Base-by-base conservation (phyloP, 1,140 invertebrate species). In the Tetramorium alpestre region DNA sequence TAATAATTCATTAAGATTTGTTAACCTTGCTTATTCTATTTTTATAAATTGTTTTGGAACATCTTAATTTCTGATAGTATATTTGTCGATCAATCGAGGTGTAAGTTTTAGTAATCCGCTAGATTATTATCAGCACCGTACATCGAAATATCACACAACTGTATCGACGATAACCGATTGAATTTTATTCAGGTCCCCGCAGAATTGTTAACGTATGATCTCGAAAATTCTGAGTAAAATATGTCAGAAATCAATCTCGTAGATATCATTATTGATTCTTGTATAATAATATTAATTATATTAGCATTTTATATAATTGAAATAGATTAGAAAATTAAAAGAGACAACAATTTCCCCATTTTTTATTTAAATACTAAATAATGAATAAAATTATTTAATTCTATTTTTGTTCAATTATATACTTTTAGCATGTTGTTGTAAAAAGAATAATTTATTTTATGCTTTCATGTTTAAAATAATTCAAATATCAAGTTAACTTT, bases 151-250 rank as follows among this genome's bases (percentile, higher is more conserved):
- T 91, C 89, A 56, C 82, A 44, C 64, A 76, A 88, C 89, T 58
- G 64, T 90, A 60, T 41, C 62, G 70, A 81, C 84, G 91, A 91
- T 93, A 92, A 91, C 88, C 69, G 87, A 87, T 92, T 82, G 82
- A 91, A 92, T 88, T 92, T 91, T 92, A 91, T 91, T 91, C 89
- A 86, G 80, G 62, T 78, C 69, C 25, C 73, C 54, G 49, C 77
- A 64, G 87, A 88, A 91, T 91, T 60, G 87, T 64, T 88, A 87
- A 91, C 87, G 87, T 90, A 81, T 81, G 89, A 90, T 90, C 70
- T 90, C 81, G 70, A 88, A 90, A 90, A 90, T 90, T 62, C 76
- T 56, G 78, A 75, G 76, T 69, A 81, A 88, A 90, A 88, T 70
- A 56, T 90, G 80, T 33, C 86, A 86, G 81, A 82, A 90, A 90